A percentile compares a stretch with the other conserved stretches of the same genome.
Conservation (phyloP, 1,140 invertebrate species). For the Drosophila lini region DNA sequence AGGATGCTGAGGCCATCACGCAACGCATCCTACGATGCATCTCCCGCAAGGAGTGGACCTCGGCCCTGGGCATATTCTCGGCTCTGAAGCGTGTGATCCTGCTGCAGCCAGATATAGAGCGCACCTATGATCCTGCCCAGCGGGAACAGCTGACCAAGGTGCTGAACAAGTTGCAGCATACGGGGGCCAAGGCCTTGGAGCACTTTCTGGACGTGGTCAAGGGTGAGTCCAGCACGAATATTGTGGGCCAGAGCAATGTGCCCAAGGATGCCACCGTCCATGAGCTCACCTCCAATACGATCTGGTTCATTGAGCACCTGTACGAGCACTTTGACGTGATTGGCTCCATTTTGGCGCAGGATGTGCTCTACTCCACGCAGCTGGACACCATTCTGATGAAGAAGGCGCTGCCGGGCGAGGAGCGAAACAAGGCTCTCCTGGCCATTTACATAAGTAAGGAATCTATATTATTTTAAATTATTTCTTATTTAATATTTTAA, state of each 20-base stretch:
- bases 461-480: too few relatives aligned
- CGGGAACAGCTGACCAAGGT: slow-evolving; percentile 90
- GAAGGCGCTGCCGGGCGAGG: slow-evolving; percentile 84
- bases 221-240: slow-evolving; percentile 91
- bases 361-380: slow-evolving; percentile 86
- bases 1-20: slow-evolving; percentile 88
- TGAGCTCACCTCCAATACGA: slow-evolving; percentile 96
- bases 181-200: slow-evolving; percentile 94
- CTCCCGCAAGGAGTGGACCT: slow-evolving; percentile 91
- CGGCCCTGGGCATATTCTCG: slow-evolving; percentile 93
- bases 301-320: slow-evolving; percentile 94
- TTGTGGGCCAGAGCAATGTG: slow-evolving; percentile 85
- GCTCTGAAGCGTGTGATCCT: slow-evolving; percentile 92
- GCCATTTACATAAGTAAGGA: slow-evolving; percentile 90
- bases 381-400: slow-evolving; percentile 85
- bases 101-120: slow-evolving; percentile 93
- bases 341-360: slow-evolving; percentile 87
- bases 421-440: slow-evolving; percentile 88
- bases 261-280: slow-evolving; percentile 98
- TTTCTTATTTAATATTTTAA: neutral
- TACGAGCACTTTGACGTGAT: slow-evolving; percentile 92
- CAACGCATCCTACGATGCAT: slow-evolving; percentile 91
- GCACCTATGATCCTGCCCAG: slow-evolving; percentile 89
- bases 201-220: slow-evolving; percentile 96
- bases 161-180: slow-evolving; percentile 90